phyloP scores from a whole-genome alignment of 2,888 invertebrate genomes.

The Drosophila atripex region DNA sequence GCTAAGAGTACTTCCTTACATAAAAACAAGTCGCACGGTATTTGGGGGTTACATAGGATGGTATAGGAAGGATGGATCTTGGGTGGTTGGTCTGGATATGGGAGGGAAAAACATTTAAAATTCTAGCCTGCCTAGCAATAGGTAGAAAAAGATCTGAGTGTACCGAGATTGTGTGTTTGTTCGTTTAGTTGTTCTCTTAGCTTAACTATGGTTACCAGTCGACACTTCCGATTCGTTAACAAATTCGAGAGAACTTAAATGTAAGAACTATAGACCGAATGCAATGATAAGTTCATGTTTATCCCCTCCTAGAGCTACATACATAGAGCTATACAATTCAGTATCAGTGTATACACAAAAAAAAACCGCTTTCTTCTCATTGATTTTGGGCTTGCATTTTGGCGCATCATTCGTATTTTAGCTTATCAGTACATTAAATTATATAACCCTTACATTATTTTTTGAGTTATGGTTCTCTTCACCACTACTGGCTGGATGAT shows the following conservation, averaged over 20 bases:
- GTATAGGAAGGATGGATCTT: constrained; percentile 6
- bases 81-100: constrained; percentile 2
- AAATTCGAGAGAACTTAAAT: constrained; percentile 44
- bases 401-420: constrained; percentile 61
- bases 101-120: constrained; percentile 30
- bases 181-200: constrained; percentile 53
- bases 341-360: constrained; percentile 33
- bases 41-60: neutral
- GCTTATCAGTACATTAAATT: constrained; percentile 54
- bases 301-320: constrained; percentile 50
- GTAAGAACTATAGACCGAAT: constrained; percentile 57
- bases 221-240: constrained; percentile 53
- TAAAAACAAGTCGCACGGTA: constrained; percentile 37
- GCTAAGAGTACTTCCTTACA: constrained; percentile 55
- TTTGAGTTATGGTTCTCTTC: constrained; percentile 12
- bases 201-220: constrained; percentile 75
- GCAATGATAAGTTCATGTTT: constrained; percentile 35
- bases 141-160: constrained; percentile 34
- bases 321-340: constrained; percentile 47
- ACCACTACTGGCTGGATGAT: constrained; percentile 14
- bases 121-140: constrained; percentile 29
- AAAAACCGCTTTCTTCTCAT: constrained; percentile 48
- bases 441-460: constrained; percentile 47
- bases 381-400: constrained; percentile 58
- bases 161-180: constrained; percentile 15